Evolutionary conservation across 2,113 vertebrate genomes (phyloP).

Genomic region (Varanus salvator): DNA sequence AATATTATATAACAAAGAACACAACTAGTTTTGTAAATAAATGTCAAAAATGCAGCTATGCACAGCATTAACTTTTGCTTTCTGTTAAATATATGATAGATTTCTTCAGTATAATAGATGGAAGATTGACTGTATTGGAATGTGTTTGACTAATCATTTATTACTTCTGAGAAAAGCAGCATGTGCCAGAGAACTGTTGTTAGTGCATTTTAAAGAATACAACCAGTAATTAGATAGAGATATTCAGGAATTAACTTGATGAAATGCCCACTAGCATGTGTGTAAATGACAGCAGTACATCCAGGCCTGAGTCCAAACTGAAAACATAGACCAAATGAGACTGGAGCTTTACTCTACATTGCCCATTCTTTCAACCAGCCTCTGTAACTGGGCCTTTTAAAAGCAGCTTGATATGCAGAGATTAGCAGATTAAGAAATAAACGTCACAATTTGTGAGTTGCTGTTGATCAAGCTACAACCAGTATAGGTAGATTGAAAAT

Average conservation of each 20-base stretch:
- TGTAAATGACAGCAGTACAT: neutral
- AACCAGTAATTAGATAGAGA: neutral
- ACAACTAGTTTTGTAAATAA: neutral
- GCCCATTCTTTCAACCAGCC: neutral
- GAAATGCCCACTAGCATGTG: neutral
- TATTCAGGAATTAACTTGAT: neutral
- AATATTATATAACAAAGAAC: neutral
- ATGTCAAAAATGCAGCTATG: neutral
- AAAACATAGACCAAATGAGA: neutral
- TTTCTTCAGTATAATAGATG: neutral
- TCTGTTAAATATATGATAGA: neutral
- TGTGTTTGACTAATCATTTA: neutral
- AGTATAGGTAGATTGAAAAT: neutral
- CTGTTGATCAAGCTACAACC: neutral
- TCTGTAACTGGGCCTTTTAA: neutral
- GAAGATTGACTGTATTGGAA: neutral
- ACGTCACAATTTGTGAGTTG: neutral
- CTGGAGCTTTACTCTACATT: neutral
- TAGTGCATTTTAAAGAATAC: constrained; percentile 1
- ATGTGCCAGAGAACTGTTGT: neutral
- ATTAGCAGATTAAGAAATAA: neutral
- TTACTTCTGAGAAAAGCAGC: neutral
- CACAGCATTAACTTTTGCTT: neutral
- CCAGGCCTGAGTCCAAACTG: neutral
- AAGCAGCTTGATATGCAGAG: neutral